These are phyloP conservation scores for Zoanthus sociatus DNA, from an alignment of 92 coral and sea anemone genomes.

Conservation along the genomic window DNA sequence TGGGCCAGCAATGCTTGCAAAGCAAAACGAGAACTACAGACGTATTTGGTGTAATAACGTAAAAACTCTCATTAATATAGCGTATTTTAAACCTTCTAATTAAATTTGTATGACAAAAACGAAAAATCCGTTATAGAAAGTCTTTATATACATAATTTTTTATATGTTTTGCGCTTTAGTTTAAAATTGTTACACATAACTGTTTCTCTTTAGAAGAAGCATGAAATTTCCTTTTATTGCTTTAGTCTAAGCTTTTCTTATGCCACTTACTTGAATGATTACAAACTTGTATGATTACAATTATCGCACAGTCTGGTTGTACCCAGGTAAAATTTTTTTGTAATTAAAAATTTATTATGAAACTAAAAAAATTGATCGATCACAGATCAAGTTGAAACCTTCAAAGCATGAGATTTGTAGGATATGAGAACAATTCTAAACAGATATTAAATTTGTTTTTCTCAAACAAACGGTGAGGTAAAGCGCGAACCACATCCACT, in stretches of 20 bases:
- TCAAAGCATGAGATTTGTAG: not conserved
- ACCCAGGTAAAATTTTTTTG: not conserved
- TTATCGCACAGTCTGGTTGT: not conserved
- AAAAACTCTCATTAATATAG: not conserved
- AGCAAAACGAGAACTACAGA: not conserved
- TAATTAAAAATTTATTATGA: slow-evolving; percentile 8
- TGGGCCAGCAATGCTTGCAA: not conserved
- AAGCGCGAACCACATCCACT: not conserved
- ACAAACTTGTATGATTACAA: not conserved
- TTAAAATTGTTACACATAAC: not conserved
- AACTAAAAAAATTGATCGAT: not conserved
- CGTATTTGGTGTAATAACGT: not conserved
- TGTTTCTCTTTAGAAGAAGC: not conserved
- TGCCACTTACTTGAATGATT: not conserved
- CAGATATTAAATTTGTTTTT: not conserved
- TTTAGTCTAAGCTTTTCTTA: not conserved
- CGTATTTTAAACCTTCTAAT: not conserved
- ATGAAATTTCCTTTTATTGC: not conserved
- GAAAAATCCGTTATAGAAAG: not conserved
- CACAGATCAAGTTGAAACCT: not conserved
- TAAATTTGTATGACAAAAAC: not conserved
- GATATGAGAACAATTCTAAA: not conserved
- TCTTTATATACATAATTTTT: not conserved
- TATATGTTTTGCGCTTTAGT: not conserved
- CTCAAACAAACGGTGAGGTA: not conserved